phyloP scores from a whole-genome alignment of 2,888 invertebrate genomes.

The Theodoxus fluviatilis region DNA sequence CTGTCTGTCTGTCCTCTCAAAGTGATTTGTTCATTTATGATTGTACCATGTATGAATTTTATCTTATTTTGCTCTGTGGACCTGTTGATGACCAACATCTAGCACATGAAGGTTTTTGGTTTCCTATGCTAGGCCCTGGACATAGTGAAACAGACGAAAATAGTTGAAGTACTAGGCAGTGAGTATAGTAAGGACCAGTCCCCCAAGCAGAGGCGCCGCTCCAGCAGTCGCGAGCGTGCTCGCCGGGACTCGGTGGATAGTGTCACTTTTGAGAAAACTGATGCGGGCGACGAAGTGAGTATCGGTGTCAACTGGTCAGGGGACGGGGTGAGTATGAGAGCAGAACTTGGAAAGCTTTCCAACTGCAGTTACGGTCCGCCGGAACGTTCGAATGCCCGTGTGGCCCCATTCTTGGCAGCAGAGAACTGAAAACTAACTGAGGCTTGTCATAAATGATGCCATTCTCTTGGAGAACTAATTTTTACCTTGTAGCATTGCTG shows the following conservation, averaged over 20 bases:
- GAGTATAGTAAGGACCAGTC: slow-evolving; percentile 60
- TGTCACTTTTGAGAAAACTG: slow-evolving; percentile 73
- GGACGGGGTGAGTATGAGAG: slow-evolving; percentile 58
- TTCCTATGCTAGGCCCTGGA: slow-evolving; percentile 81
- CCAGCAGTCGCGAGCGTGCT: slow-evolving; percentile 70
- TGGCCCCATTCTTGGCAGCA: too few species aligned
- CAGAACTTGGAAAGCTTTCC: slow-evolving; percentile 20
- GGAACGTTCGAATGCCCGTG: too few species aligned
- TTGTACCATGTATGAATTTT: too few species aligned
- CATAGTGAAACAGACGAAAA: slow-evolving; percentile 90
- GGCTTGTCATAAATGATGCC: too few species aligned
- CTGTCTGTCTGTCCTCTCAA: too few species aligned
- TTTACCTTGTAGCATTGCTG: too few species aligned
- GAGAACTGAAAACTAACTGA: too few species aligned
- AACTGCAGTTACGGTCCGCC: too few species aligned
- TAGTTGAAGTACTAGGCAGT: slow-evolving; percentile 76
- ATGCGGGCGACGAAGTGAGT: slow-evolving; percentile 77
- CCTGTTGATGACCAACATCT: background rate
- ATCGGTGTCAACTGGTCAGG: slow-evolving; percentile 57
- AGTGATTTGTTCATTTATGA: too few species aligned
- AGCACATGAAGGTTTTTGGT: slow-evolving; percentile 36
- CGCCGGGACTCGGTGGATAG: slow-evolving; percentile 72
- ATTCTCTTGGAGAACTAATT: too few species aligned
- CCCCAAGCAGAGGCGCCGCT: slow-evolving; percentile 57
- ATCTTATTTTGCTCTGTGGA: too few species aligned